Evolutionary conservation across 1,140 invertebrate species (phyloP), one percentile per base, ranked within the genome.

Genomic region (Galleria mellonella): DNA sequence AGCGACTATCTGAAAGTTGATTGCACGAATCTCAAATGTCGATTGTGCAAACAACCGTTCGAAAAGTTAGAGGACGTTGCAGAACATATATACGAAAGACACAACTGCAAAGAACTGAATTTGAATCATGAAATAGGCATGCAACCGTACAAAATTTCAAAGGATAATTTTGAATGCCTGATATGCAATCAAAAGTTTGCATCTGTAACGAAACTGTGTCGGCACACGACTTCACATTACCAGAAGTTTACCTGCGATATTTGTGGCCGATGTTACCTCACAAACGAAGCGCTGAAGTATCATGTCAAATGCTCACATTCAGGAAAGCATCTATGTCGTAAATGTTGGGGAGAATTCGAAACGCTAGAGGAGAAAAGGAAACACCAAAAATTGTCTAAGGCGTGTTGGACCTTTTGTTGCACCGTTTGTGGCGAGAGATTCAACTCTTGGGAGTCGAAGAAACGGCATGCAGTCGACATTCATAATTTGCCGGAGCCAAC

Each of bases 181-280:
- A 28, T 77, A 4, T 83, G 79, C 23, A 39, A 62, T 9, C 65
- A 65, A 33, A 79, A 76, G 48, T 49, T 74, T 9, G 62, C 72
- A 0, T 52, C 70, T 0, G 33, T 83, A 0, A 65, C 50, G 0
- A 73, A 67, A 11, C 43, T 83, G 0, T 69, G 65, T 39, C 56
- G 72, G 14, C 79, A 84, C 33, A 84, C 72, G 0, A 69, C 66
- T 0, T 57, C 69, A 0, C 77, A 84, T 54, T 82, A 69, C 12
- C 49, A 52, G n/a, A 71, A 78, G 13, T 76, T 61, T 31, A 82
- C 75, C 1, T 83, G 79, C 33, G 79, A 83, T n/a, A 47, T 63
- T 1, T 83, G 79, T 40, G 79, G 77, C 0, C 54, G 69, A 7
- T 68, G 50, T 13, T 84, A 82, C 54, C 28, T 74, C 15, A 71